A percentile compares a stretch with the other conserved stretches of the same genome.
These are phyloP conservation scores for Muscicapa comitata DNA, from an alignment of 2,797 vertebrate genomes.

Conservation along the genomic window DNA sequence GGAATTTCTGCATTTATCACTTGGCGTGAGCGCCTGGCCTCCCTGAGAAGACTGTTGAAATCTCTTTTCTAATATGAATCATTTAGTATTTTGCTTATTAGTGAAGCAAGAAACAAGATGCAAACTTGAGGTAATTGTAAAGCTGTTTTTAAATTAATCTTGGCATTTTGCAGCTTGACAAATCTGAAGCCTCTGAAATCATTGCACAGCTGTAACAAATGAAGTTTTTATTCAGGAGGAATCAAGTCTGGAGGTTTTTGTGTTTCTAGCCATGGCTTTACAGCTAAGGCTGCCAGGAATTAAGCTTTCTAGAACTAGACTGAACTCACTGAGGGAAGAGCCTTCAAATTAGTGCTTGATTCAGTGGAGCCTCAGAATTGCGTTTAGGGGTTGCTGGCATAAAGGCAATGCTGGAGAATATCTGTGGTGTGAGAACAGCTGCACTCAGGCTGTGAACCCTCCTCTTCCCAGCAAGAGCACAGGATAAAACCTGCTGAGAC, in stretches of 20 bases:
- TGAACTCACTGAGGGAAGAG: background rate
- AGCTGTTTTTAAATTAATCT: background rate
- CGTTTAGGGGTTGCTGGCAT: background rate
- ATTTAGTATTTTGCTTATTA: background rate
- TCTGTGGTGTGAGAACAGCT: background rate
- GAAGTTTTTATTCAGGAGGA: background rate
- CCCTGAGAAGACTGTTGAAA: background rate
- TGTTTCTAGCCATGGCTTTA: background rate
- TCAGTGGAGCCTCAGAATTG: background rate
- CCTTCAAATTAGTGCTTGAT: background rate
- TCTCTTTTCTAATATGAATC: background rate
- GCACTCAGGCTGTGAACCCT: background rate
- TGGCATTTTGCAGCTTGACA: background rate
- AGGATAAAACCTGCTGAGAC: slow-evolving; percentile 40
- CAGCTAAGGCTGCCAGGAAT: background rate
- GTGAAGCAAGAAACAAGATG: background rate
- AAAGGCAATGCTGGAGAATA: background rate
- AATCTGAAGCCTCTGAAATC: background rate
- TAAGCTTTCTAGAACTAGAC: background rate
- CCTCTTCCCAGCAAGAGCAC: background rate
- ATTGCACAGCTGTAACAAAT: background rate
- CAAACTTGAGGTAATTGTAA: background rate
- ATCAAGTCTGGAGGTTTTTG: background rate
- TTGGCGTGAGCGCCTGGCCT: rapidly evolving
- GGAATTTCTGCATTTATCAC: background rate